Conservation (phyloP, 2,797 vertebrate genomes). For the Prunella strophiata region DNA sequence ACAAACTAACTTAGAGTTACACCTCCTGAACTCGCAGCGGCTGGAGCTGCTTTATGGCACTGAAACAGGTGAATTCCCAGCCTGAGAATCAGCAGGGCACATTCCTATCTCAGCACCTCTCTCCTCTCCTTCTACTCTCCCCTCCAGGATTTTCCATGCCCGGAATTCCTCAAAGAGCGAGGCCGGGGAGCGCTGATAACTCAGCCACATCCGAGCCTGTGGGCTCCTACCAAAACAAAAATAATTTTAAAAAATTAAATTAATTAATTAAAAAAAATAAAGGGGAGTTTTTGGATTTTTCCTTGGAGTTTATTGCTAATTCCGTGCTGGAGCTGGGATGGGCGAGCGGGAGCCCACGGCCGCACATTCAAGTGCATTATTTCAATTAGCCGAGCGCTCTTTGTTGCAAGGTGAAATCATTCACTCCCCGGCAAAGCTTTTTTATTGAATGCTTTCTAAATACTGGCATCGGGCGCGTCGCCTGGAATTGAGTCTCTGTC, state of each 20-base stretch:
- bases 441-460: slow-evolving; percentile 55
- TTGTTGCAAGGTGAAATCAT: slow-evolving; percentile 42
- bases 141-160: background rate
- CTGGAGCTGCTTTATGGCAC: background rate
- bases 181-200: background rate
- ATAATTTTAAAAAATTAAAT: too few species aligned
- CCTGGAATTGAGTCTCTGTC: slow-evolving; percentile 61
- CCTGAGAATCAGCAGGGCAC: background rate
- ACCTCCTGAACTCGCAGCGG: rapidly evolving
- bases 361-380: slow-evolving; percentile 18
- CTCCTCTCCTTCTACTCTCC: background rate
- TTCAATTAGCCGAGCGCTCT: slow-evolving; percentile 33
- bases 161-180: background rate
- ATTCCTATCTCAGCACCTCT: background rate
- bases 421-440: slow-evolving; percentile 24
- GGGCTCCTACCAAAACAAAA: background rate
- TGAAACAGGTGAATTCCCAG: background rate
- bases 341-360: background rate
- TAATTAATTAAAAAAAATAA: background rate
- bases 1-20: background rate
- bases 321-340: background rate
- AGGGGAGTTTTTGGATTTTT: background rate
- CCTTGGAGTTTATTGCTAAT: background rate
- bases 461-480: slow-evolving; percentile 18
- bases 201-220: background rate